These are phyloP conservation scores for Hemicrepidius hirtus DNA, from an alignment of 2,888 invertebrate genomes.

Conservation along the genomic window DNA sequence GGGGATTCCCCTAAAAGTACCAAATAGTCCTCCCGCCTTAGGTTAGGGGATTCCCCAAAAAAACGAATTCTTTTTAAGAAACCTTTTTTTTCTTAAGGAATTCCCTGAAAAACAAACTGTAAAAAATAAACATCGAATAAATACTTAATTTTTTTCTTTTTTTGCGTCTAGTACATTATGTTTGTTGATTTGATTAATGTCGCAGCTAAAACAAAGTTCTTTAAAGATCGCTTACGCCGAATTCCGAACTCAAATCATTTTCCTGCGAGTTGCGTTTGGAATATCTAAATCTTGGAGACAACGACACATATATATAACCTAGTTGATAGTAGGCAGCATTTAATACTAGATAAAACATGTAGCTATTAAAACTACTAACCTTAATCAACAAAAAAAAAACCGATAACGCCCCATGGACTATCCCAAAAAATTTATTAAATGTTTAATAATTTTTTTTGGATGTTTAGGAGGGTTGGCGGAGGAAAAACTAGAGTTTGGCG, in stretches of 20 bases:
- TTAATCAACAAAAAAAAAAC: constrained; percentile 15
- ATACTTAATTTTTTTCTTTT: too few relatives aligned
- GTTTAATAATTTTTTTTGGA: not conserved
- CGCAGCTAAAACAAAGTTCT: constrained; percentile 37
- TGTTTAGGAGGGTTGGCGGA: not conserved
- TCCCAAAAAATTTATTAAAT: not conserved
- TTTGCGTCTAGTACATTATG: too few relatives aligned
- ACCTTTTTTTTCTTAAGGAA: too few relatives aligned
- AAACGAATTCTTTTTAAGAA: too few relatives aligned
- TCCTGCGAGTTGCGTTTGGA: constrained; percentile 63
- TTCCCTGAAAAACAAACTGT: too few relatives aligned
- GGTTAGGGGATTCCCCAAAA: too few relatives aligned
- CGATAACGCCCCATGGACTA: not conserved
- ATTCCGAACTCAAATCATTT: constrained; percentile 63
- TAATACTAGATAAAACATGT: constrained; percentile 50
- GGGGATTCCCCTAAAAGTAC: too few relatives aligned
- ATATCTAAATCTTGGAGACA: constrained; percentile 69
- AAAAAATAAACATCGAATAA: too few relatives aligned
- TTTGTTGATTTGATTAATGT: constrained; percentile 5
- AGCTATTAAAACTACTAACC: constrained; percentile 43
- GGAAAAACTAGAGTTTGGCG: not conserved
- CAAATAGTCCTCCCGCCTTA: too few relatives aligned
- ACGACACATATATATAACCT: constrained; percentile 71
- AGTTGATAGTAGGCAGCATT: constrained; percentile 50
- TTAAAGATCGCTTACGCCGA: constrained; percentile 64